A percentile compares a stretch with the other conserved stretches of the same genome.
Conservation (phyloP, 2,888 invertebrate genomes). For the Chironomus tentans region DNA sequence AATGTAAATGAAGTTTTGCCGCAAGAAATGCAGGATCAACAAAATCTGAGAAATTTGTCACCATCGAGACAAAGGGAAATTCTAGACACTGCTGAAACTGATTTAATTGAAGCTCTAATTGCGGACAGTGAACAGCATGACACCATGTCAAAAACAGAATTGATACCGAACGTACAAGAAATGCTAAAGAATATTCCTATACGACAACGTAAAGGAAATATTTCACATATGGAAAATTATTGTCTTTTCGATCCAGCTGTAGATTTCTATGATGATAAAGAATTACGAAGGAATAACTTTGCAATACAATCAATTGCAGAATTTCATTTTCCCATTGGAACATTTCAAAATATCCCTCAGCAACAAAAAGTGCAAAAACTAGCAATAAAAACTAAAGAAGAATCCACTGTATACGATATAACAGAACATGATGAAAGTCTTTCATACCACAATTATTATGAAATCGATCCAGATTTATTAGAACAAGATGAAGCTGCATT, state of each 20-base stretch:
- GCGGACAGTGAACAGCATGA: constrained; percentile 28
- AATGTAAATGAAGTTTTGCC: not conserved
- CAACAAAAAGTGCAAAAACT: constrained; percentile 38
- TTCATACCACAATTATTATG: constrained; percentile 13
- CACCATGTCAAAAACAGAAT: constrained; percentile 30
- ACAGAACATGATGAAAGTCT: constrained; percentile 11
- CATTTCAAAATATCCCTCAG: constrained; percentile 37
- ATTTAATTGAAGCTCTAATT: not conserved
- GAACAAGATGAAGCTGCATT: not conserved
- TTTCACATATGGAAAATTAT: constrained; percentile 42
- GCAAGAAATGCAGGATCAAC: not conserved
- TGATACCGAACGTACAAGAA: constrained; percentile 29
- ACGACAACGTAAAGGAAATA: constrained; percentile 39
- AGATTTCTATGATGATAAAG: constrained; percentile 42
- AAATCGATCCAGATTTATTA: constrained; percentile 21
- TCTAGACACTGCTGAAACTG: too few relatives aligned
- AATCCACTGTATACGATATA: constrained; percentile 16
- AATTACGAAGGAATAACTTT: constrained; percentile 28
- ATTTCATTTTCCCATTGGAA: not conserved
- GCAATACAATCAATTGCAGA: not conserved
- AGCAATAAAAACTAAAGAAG: too few relatives aligned
- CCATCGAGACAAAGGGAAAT: too few relatives aligned
- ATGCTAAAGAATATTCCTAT: constrained; percentile 40
- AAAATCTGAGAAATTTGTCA: not conserved
- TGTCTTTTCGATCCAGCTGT: constrained; percentile 41